Conservation (phyloP, 2,888 invertebrate species). For the Venusia cambrica region DNA sequence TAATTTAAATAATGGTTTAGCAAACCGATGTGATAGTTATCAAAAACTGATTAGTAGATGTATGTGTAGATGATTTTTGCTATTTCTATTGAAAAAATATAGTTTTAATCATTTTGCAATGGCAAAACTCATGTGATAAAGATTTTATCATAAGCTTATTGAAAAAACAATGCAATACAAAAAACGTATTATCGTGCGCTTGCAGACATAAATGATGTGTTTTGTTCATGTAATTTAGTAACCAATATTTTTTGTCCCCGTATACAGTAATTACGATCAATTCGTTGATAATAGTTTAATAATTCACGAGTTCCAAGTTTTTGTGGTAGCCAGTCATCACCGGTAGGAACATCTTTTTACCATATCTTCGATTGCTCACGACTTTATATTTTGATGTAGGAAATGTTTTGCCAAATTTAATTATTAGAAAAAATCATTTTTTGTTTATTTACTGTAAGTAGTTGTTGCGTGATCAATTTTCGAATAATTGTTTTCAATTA, state of each 20-base stretch:
- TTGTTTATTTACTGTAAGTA: constrained; percentile 27
- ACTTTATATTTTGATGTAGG: constrained; percentile 18
- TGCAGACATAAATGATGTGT: constrained; percentile 5
- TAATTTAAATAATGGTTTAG: too few species aligned
- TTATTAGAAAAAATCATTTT: constrained; percentile 18
- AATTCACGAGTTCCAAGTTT: constrained; percentile 12
- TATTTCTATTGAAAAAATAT: too few species aligned
- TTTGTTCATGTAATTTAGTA: constrained; percentile 6
- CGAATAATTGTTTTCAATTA: too few species aligned
- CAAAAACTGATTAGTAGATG: too few species aligned
- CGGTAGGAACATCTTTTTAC: constrained; percentile 22
- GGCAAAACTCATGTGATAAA: too few species aligned
- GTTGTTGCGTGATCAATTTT: too few species aligned
- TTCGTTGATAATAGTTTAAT: background rate
- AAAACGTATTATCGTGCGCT: too few species aligned
- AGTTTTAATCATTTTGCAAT: too few species aligned
- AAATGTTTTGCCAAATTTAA: constrained; percentile 19
- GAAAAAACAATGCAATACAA: too few species aligned
- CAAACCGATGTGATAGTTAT: too few species aligned
- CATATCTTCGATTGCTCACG: constrained; percentile 19
- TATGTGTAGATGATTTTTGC: too few species aligned
- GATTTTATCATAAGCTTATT: too few species aligned
- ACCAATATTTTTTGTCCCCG: constrained; percentile 7
- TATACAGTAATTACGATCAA: background rate
- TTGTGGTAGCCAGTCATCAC: constrained; percentile 8